Evolutionary conservation across 2,888 invertebrate species (phyloP).

Genomic region (Drosophila nigricruria): DNA sequence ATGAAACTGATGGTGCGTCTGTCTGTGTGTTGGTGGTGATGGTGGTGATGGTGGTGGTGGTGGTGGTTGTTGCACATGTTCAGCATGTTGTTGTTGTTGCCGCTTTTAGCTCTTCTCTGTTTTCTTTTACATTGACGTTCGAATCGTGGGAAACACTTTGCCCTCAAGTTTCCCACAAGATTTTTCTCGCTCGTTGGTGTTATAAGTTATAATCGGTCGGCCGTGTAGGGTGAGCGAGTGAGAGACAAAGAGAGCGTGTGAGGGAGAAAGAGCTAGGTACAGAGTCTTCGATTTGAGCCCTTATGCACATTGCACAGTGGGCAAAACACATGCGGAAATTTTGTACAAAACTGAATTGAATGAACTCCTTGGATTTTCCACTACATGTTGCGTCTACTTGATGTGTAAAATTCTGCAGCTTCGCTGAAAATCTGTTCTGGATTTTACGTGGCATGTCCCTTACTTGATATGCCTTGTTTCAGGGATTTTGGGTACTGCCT

Average conservation of each 20-base stretch:
- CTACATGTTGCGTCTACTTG: slow-evolving; percentile 50
- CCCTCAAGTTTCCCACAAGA: slow-evolving; percentile 85
- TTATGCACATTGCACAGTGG: slow-evolving; percentile 82
- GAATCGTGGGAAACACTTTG: slow-evolving; percentile 86
- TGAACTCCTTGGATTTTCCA: slow-evolving; percentile 52
- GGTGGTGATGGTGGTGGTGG: slow-evolving; percentile 47
- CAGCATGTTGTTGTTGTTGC: slow-evolving; percentile 51
- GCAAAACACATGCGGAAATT: slow-evolving; percentile 53
- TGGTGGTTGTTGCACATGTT: slow-evolving; percentile 73
- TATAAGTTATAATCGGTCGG: slow-evolving; percentile 81
- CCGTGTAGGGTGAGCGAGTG: slow-evolving; percentile 55
- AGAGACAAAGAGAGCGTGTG: slow-evolving; percentile 21
- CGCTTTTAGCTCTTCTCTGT: slow-evolving; percentile 73
- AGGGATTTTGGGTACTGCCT: neutral
- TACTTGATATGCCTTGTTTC: slow-evolving; percentile 45
- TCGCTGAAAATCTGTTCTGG: slow-evolving; percentile 27
- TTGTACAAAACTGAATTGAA: slow-evolving; percentile 31
- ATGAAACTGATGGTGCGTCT: slow-evolving; percentile 68
- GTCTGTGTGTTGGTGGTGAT: slow-evolving; percentile 31
- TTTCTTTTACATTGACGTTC: slow-evolving; percentile 80
- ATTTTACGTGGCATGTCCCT: slow-evolving; percentile 50
- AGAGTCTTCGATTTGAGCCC: slow-evolving; percentile 60
- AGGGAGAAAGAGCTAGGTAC: slow-evolving; percentile 8
- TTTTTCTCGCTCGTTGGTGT: slow-evolving; percentile 83
- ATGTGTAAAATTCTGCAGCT: slow-evolving; percentile 14